Evolutionary conservation across 2,113 vertebrate species (phyloP), one percentile per base, ranked within the genome.

Genomic region (Cranoglanis bouderius): DNA sequence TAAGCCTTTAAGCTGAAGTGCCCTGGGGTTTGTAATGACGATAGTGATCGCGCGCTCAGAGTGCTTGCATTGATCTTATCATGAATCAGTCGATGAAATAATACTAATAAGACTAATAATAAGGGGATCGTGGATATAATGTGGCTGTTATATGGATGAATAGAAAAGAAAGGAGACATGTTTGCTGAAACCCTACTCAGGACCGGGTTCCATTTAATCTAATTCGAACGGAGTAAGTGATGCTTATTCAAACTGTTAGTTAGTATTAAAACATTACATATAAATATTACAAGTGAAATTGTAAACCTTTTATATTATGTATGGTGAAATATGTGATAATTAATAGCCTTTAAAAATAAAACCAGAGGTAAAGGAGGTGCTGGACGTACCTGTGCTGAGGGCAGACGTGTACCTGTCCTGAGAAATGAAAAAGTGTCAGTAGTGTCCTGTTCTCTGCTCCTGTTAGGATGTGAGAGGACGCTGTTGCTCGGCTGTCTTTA

Each of bases 401-500:
- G 85, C 26, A 46, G 86, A 65, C 70, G 77, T 89, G 29, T 86
- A 84, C 78, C 81, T 89, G 90, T 90, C 89, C 86, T 87, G 84
- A 85, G 77, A 75, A 89, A 65, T 81, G 81, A 82, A 84, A 80
- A 85, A 89, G 92, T 88, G 67, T 88, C 7, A 85, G 92, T 91
- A 26, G 93, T 93, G 92, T 93, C 94, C 94, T 89, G 89, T 90
- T 90, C 88, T 92, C 90, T 0, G 92, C 83, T 92, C 88, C 89
- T 72, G 91, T 93, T 92, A 61, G 92, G 91, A 92, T 91, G 91
- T 92, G 92, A 91, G 91, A 93, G 90, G 92, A 95, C 87, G 89
- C 92, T 93, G 92, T 90, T 93, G 89, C 87, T 92, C 87, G 88
- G 90, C 49, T 87, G 89, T 92, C 95, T 93, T 96, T 96, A 96